A percentile compares a stretch with the other conserved stretches of the same genome.
phyloP scores from a whole-genome alignment of 2,888 invertebrate species.

The Dryobota labecula region DNA sequence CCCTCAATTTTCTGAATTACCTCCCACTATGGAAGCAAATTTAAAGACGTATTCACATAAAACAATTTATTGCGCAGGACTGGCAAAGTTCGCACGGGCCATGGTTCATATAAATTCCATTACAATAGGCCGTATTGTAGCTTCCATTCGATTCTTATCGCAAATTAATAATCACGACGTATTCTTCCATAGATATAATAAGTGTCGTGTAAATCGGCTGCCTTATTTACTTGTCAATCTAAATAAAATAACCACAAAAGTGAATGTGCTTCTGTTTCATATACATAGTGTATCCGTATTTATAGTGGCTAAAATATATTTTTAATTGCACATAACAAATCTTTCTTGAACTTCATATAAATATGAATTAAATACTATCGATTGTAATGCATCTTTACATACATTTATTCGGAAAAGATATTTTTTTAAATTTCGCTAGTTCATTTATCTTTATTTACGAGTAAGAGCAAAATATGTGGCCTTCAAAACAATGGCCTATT shows the following conservation, averaged over 20 bases:
- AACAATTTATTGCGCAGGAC: not conserved
- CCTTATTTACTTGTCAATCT: slow-evolving; percentile 19
- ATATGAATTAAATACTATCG: slow-evolving; percentile 4
- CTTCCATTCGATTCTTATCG: not conserved
- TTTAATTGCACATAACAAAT: slow-evolving; percentile 1
- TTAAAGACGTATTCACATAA: no score
- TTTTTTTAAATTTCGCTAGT: not conserved
- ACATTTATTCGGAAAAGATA: not conserved
- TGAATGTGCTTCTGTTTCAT: slow-evolving; percentile 37
- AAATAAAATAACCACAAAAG: slow-evolving; percentile 54
- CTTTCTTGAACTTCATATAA: not conserved
- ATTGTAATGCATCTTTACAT: slow-evolving; percentile 3
- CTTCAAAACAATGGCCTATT: slow-evolving; percentile 18
- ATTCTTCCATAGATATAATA: not conserved
- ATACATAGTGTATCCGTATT: slow-evolving; percentile 15
- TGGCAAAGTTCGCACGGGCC: not conserved
- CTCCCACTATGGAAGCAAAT: no score
- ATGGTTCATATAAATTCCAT: no score
- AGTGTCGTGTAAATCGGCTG: slow-evolving; percentile 46
- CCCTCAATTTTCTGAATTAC: no score
- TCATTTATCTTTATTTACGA: slow-evolving; percentile 2
- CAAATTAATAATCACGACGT: slow-evolving; percentile 4
- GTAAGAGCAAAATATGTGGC: slow-evolving; percentile 24
- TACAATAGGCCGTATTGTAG: not conserved
- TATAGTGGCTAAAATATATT: slow-evolving; percentile 22